Evolutionary conservation across 2,113 vertebrate species (phyloP), one percentile per base, ranked within the genome.

Genomic region (Campylorhamphus procurvoides): DNA sequence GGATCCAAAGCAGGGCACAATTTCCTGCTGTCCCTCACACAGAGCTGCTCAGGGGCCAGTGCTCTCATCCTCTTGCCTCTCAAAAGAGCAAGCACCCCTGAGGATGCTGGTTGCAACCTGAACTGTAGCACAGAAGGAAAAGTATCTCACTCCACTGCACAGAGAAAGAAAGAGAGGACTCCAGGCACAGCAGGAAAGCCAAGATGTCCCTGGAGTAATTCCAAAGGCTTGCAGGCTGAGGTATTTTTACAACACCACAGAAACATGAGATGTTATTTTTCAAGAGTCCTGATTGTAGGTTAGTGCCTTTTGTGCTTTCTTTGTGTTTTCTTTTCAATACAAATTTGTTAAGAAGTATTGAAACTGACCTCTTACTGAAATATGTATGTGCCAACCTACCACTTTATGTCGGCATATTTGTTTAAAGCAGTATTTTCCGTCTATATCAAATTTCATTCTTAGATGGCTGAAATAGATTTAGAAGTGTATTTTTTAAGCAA

Each of bases 41-140:
- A 0, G 55, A 81, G 53, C 28, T 82, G 80, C 89, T 44, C 59
- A 15, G 55, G 16, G 49, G 85, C 40, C 78, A 73, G n/a, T 0
- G 0, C 17, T 53, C 46, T 69, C 2, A 0, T 46, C 50, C 31
- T 66, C 58, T 76, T 0, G 0, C 7, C 35, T 79, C 69, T 56
- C 53, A 66, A 53, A 90, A 90, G 63, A 80, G 22, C 28, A 78
- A 82, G 33, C 25, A 46, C 17, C 39, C 35, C 64, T 71, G 87
- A 81, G 25, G 69, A 68, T 14, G 42, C 50, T 93, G 53, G 29
- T 49, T 56, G 53, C 52, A 68, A 49, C 39, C 0, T 55, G 74
- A 75, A 60, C 37, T 60, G 53, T 10, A 59, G 35, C 49, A 76
- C 1, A 3, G 9, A 59, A 66, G 50, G 62, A 80, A 83, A 76